These are phyloP conservation scores for Celastrina argiolus DNA, from an alignment of 2,888 invertebrate genomes.

Conservation along the genomic window DNA sequence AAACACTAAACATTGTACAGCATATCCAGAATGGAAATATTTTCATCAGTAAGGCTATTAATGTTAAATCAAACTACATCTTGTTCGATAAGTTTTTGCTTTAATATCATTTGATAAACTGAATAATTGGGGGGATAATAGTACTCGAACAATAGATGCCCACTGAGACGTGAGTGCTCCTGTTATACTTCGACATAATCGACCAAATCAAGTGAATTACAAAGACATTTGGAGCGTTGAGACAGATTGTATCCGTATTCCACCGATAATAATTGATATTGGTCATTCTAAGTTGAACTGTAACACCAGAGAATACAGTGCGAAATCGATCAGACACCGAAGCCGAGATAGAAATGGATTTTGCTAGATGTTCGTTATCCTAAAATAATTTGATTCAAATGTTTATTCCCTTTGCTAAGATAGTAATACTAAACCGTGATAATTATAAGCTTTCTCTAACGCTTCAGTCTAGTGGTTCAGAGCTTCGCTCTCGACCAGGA, in stretches of 20 bases:
- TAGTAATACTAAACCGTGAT: not conserved
- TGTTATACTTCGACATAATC: slow-evolving; percentile 3
- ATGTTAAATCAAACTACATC: no score
- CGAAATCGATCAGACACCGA: not conserved
- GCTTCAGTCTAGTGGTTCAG: not conserved
- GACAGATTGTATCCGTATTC: slow-evolving; percentile 9
- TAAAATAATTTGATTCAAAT: not conserved
- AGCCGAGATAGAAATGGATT: not conserved
- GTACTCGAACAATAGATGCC: not conserved
- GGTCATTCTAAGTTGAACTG: not conserved
- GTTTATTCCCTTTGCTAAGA: not conserved
- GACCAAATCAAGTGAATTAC: slow-evolving; percentile 18
- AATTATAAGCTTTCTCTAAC: not conserved
- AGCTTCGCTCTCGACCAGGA: no score
- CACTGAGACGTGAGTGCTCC: not conserved
- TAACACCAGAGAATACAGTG: not conserved
- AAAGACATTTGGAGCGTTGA: slow-evolving; percentile 8
- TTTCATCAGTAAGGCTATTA: no score
- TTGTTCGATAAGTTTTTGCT: not conserved
- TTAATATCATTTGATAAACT: not conserved
- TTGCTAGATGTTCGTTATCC: not conserved
- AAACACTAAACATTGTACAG: no score
- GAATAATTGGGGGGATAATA: not conserved
- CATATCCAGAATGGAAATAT: no score
- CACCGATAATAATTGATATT: not conserved